Percentiles rank a stretch among this genome's conserved stretches.
Conservation (phyloP, 2,797 vertebrate genomes). For the Pteropus rufus region DNA sequence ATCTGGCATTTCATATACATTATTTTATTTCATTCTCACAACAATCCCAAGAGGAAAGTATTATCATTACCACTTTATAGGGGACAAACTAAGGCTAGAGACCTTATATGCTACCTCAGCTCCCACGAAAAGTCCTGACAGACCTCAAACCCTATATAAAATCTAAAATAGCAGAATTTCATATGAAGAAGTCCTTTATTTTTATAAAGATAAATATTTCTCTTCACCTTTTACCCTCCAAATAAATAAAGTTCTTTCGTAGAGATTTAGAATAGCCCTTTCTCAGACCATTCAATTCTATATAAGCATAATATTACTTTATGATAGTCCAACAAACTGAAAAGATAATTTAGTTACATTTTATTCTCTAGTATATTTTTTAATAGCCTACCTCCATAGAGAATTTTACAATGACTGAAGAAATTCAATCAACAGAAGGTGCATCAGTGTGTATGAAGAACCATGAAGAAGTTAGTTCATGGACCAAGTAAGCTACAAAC, state of each 20-base stretch:
- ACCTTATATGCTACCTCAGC: background rate
- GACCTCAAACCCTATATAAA: background rate
- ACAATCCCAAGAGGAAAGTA: background rate
- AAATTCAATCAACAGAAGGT: slow-evolving; percentile 67
- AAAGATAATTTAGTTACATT: background rate
- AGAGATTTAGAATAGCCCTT: background rate
- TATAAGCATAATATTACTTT: background rate
- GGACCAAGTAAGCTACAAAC: slow-evolving; percentile 69
- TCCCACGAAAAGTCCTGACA: background rate
- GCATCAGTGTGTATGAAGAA: slow-evolving; percentile 65
- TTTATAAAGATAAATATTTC: slow-evolving; percentile 38
- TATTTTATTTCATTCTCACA: slow-evolving; percentile 17
- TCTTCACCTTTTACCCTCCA: background rate
- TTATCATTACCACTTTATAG: background rate
- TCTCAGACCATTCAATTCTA: background rate
- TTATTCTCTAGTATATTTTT: background rate
- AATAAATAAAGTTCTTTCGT: slow-evolving; percentile 25
- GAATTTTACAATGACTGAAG: slow-evolving; percentile 64
- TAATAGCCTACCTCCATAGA: slow-evolving; percentile 75
- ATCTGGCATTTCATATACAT: background rate
- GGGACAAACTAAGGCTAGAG: background rate
- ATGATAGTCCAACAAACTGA: background rate
- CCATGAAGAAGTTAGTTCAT: slow-evolving; percentile 69
- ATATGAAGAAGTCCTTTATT: background rate
- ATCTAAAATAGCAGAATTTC: slow-evolving; percentile 33